These are phyloP conservation scores for Stomatorhinus ivindoensis DNA, from an alignment of 2,113 vertebrate species.

Conservation along the genomic window DNA sequence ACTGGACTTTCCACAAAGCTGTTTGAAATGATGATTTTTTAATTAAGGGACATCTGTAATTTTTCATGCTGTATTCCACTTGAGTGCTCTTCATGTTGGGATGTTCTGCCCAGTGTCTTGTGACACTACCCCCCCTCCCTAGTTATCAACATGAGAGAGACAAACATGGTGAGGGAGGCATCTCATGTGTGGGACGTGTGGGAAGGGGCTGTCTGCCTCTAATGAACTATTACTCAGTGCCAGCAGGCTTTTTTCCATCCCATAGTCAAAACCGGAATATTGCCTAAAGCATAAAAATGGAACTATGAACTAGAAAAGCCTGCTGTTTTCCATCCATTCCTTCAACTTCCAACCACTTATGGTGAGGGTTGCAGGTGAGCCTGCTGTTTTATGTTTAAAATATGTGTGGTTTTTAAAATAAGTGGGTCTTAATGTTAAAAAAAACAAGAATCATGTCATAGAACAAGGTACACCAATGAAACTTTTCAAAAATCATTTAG, in stretches of 20 bases:
- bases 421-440: not conserved
- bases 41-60: constrained; percentile 50
- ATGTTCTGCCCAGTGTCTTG: not conserved
- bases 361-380: not conserved
- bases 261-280: not conserved
- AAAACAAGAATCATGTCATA: not conserved
- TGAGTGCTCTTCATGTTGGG: not conserved
- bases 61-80: constrained; percentile 5
- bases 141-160: not conserved
- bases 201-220: not conserved
- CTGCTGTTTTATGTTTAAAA: not conserved
- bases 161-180: not conserved
- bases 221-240: not conserved
- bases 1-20: constrained; percentile 47
- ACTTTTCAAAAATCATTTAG: not conserved
- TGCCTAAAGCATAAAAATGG: not conserved
- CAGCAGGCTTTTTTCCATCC: not conserved
- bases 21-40: constrained; percentile 52
- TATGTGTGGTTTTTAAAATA: not conserved
- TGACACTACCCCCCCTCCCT: not conserved
- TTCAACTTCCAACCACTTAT: not conserved
- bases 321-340: not conserved
- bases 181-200: not conserved
- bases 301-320: not conserved
- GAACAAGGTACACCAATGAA: not conserved